Conservation (phyloP, 30 jellyfish, hydroid and myxozoan species). For the Cassiopea andromeda region DNA sequence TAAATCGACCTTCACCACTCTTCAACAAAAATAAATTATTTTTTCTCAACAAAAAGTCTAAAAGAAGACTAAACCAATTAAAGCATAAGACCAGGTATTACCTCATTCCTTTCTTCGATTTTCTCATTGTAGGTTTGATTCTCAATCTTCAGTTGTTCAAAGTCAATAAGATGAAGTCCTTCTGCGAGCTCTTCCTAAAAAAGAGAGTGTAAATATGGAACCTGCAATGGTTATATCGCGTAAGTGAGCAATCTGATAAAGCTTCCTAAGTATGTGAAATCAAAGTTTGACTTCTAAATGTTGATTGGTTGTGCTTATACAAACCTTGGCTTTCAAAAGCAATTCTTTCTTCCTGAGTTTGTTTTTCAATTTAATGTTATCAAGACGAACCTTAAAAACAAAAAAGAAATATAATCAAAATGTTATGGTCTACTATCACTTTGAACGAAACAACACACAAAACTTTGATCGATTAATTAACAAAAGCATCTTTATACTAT, state of each 20-base stretch:
- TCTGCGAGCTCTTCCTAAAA: conserved; percentile 96
- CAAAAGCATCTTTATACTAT: not conserved
- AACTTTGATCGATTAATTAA: not conserved
- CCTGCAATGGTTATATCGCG: not conserved
- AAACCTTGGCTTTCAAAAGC: conserved; percentile 94
- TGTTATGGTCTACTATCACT: too few relatives aligned
- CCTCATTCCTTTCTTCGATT: conserved; percentile 98
- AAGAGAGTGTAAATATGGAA: not conserved
- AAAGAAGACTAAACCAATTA: too few relatives aligned
- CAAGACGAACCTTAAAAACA: conserved; percentile 80
- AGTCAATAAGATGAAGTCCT: conserved; percentile 96
- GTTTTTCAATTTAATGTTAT: conserved; percentile 89
- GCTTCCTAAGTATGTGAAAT: not conserved
- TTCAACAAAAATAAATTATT: too few relatives aligned
- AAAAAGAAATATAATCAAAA: too few relatives aligned
- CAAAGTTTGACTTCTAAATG: too few relatives aligned
- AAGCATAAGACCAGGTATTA: too few relatives aligned
- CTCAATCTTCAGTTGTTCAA: conserved; percentile 96
- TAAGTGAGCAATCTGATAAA: not conserved
- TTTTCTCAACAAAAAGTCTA: too few relatives aligned
- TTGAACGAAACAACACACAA: not conserved
- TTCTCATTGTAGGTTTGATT: conserved; percentile 97
- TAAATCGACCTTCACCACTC: too few relatives aligned
- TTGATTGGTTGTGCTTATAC: too few relatives aligned
- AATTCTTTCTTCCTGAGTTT: conserved; percentile 82